A percentile compares a stretch with the other conserved stretches of the same genome.
phyloP scores from a whole-genome alignment of 2,888 invertebrate species.

The Metellina segmentata region DNA sequence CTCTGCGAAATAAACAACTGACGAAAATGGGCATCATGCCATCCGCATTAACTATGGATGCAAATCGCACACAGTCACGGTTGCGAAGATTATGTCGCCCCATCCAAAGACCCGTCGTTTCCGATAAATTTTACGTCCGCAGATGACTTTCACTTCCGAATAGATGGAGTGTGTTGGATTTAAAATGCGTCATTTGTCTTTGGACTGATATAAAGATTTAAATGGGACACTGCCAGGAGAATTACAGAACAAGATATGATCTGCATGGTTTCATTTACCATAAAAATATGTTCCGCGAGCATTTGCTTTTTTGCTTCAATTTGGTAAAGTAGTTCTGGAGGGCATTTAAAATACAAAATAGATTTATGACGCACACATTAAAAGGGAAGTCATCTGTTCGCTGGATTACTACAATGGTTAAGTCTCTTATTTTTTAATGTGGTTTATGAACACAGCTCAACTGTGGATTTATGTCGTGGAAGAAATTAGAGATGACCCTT shows the following conservation, averaged over 20 bases:
- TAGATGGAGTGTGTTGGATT: not conserved
- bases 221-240: not conserved
- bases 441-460: not conserved
- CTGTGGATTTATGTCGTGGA: not conserved
- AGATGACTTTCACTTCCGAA: not conserved
- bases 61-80: conserved; percentile 8
- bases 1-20: conserved; percentile 33
- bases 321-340: not conserved
- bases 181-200: not conserved
- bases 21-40: conserved; percentile 37
- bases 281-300: not conserved
- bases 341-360: not conserved
- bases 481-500: not conserved
- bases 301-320: not conserved
- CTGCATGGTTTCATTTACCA: not conserved
- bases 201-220: not conserved
- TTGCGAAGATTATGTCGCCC: conserved; percentile 21
- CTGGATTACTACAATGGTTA: not conserved
- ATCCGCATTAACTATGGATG: conserved; percentile 39
- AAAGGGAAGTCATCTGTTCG: not conserved
- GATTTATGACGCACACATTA: not conserved
- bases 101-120: conserved; percentile 19
- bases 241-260: not conserved
- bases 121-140: conserved; percentile 14
- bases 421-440: not conserved